A percentile compares a stretch with the other conserved stretches of the same genome.
Conservation (phyloP, 2,113 vertebrate genomes). For the Paedocypris sp. region DNA sequence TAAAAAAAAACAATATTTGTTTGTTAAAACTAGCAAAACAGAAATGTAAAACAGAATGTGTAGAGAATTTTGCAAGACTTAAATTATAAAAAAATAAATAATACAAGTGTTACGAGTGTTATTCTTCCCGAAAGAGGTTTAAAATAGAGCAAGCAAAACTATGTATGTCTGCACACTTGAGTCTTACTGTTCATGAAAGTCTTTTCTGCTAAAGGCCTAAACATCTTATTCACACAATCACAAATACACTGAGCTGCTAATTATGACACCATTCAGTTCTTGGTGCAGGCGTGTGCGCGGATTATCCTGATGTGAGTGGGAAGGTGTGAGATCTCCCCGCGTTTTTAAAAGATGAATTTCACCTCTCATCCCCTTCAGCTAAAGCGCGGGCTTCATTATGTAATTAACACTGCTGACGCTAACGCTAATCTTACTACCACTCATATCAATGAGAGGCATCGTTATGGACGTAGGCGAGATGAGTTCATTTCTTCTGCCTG, state of each 20-base stretch:
- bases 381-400: conserved; percentile 4
- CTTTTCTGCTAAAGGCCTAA: neutral
- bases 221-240: conserved; percentile 6
- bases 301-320: neutral
- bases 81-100: no score
- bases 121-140: no score
- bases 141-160: no score
- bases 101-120: no score
- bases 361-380: neutral
- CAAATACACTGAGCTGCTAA: conserved; percentile 2
- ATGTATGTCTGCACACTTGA: no score
- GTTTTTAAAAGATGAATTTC: neutral
- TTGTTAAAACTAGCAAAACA: no score
- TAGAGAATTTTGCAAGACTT: no score
- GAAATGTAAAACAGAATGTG: no score
- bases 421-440: neutral
- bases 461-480: neutral
- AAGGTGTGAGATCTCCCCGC: neutral
- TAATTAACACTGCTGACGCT: conserved; percentile 7
- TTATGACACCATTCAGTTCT: neutral
- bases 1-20: no score
- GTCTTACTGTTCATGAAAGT: neutral
- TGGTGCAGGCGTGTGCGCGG: neutral
- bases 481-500: neutral
- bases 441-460: conserved; percentile 42